Evolutionary conservation across 2,797 vertebrate genomes (phyloP).

Genomic region (Coccyzus lansbergi): DNA sequence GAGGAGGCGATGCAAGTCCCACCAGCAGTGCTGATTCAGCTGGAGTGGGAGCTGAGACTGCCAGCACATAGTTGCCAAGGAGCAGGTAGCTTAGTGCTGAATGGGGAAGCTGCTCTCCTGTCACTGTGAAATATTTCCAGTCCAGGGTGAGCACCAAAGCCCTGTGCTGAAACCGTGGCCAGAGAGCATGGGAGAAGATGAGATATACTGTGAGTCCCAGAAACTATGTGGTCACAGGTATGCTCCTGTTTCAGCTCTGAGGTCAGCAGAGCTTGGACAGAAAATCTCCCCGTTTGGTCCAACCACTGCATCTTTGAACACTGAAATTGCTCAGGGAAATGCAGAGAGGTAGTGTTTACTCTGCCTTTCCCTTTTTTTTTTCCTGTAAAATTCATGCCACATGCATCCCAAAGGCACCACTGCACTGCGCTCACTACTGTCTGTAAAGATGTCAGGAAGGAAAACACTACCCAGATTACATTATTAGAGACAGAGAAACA

Average conservation of each 20-base stretch:
- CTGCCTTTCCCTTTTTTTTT: not conserved
- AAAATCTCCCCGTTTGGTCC: not conserved
- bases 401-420: not conserved
- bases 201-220: not conserved
- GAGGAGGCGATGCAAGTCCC: not conserved
- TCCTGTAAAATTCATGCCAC: not conserved
- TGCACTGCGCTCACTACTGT: not conserved
- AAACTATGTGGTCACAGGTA: not conserved
- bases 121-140: conserved; percentile 12
- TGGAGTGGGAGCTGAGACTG: not conserved
- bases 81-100: not conserved
- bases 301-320: not conserved
- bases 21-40: not conserved
- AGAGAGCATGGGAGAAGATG: not conserved
- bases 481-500: not conserved
- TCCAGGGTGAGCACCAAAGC: not conserved
- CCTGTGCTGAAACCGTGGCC: not conserved
- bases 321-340: not conserved
- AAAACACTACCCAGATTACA: not conserved
- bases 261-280: not conserved
- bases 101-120: not conserved
- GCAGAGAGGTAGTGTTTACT: not conserved
- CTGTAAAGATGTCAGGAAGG: not conserved
- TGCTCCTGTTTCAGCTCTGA: not conserved
- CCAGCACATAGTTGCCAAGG: conserved; percentile 1